Evolutionary conservation across 2,113 vertebrate species (phyloP).

Genomic region (Dermatemys mawii): DNA sequence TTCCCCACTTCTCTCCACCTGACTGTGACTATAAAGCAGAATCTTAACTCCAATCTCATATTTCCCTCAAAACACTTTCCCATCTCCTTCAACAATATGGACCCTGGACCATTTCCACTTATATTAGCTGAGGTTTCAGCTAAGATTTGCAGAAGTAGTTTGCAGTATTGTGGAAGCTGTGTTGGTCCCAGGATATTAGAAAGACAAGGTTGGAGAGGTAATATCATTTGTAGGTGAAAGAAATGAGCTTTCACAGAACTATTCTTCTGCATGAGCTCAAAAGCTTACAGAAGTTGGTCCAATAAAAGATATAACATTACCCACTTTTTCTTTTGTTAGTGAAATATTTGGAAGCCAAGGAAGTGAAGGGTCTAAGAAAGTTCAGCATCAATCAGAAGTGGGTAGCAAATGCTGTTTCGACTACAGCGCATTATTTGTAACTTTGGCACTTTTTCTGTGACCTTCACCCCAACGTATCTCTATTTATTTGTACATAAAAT

Average conservation of each 20-base stretch:
- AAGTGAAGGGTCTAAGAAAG: background rate
- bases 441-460: background rate
- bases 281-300: background rate
- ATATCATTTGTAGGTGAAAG: background rate
- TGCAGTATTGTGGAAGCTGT: background rate
- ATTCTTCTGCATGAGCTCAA: background rate
- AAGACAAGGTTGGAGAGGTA: background rate
- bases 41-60: too few species aligned
- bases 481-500: too few species aligned
- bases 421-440: background rate
- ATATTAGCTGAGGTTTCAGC: too few species aligned
- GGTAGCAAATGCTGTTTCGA: background rate
- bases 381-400: background rate
- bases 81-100: too few species aligned
- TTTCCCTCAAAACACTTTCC: too few species aligned
- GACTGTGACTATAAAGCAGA: too few species aligned
- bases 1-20: too few species aligned
- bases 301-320: background rate
- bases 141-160: background rate
- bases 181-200: background rate
- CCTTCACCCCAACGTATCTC: background rate
- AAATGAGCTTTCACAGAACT: background rate
- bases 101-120: too few species aligned
- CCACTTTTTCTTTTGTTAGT: background rate
- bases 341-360: background rate